Evolutionary conservation across 2,888 invertebrate genomes (phyloP).

Genomic region (Panzeria rudis): DNA sequence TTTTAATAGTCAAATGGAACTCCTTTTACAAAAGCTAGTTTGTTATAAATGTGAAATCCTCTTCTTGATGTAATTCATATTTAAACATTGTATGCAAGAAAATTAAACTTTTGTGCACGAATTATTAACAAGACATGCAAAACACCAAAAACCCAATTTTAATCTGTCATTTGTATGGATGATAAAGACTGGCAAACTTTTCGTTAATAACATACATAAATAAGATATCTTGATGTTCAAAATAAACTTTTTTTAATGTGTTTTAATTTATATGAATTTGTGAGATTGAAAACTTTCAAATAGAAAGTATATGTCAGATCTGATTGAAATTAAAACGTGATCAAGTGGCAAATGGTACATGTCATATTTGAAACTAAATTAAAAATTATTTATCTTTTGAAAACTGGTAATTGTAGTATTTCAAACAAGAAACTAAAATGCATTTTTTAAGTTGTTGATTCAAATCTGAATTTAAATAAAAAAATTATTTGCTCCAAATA

Average conservation of each 20-base stretch:
- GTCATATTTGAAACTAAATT: slow-evolving; percentile 15
- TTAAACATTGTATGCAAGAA: too few species aligned
- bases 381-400: background rate
- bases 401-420: too few species aligned
- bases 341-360: slow-evolving; percentile 18
- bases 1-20: too few species aligned
- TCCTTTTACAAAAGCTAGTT: too few species aligned
- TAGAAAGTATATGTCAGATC: slow-evolving; percentile 39
- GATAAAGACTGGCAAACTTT: background rate
- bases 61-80: too few species aligned
- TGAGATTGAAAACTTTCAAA: slow-evolving; percentile 38
- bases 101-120: background rate
- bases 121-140: background rate
- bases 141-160: too few species aligned
- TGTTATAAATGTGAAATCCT: too few species aligned
- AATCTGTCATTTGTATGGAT: slow-evolving; percentile 3
- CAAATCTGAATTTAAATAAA: too few species aligned
- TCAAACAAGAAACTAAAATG: too few species aligned
- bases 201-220: background rate
- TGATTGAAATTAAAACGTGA: slow-evolving; percentile 24
- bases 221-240: background rate
- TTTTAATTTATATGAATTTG: slow-evolving; percentile 3
- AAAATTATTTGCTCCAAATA: too few species aligned
- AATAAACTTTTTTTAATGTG: background rate
- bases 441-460: too few species aligned